Percentiles rank a stretch among this genome's conserved stretches.
These are phyloP conservation scores for Nematopogon swammerdamellus DNA, from an alignment of 2,888 invertebrate species.

Conservation along the genomic window DNA sequence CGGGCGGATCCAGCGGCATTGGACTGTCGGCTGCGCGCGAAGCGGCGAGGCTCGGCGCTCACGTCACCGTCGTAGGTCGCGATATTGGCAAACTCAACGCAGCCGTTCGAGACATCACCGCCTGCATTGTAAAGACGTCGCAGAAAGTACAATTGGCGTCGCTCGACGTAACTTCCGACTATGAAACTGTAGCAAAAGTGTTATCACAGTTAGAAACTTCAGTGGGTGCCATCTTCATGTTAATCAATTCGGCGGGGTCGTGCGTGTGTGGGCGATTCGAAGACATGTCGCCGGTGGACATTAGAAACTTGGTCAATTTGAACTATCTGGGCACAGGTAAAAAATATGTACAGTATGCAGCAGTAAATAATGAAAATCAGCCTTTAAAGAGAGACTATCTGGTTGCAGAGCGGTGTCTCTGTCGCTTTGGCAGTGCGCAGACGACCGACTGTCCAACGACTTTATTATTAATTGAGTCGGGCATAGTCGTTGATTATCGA, in stretches of 20 bases:
- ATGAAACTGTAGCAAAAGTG: conserved; percentile 55
- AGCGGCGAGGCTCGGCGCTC: conserved; percentile 76
- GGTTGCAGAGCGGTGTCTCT: too few species aligned
- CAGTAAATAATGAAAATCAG: too few species aligned
- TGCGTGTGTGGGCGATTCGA: conserved; percentile 80
- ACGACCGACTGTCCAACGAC: too few species aligned
- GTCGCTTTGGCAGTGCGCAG: too few species aligned
- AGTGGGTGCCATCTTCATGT: conserved; percentile 80
- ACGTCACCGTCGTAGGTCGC: conserved; percentile 89
- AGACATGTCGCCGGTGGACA: conserved; percentile 64
- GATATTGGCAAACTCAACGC: conserved; percentile 65
- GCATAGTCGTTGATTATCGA: too few species aligned
- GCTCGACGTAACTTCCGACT: conserved; percentile 67
- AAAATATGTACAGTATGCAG: too few species aligned
- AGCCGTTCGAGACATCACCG: conserved; percentile 55
- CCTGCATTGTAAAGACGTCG: conserved; percentile 17
- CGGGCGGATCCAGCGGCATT: conserved; percentile 96
- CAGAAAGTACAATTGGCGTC: conserved; percentile 59
- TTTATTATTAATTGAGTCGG: too few species aligned
- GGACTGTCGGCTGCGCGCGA: conserved; percentile 81
- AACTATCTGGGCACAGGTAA: conserved; percentile 89
- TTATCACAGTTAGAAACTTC: conserved; percentile 60
- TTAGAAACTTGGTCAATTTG: conserved; percentile 75
- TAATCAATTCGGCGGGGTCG: conserved; percentile 92
- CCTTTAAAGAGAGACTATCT: too few species aligned